Evolutionary conservation across 2,888 invertebrate genomes (phyloP).

Genomic region (Drosophila yooni): DNA sequence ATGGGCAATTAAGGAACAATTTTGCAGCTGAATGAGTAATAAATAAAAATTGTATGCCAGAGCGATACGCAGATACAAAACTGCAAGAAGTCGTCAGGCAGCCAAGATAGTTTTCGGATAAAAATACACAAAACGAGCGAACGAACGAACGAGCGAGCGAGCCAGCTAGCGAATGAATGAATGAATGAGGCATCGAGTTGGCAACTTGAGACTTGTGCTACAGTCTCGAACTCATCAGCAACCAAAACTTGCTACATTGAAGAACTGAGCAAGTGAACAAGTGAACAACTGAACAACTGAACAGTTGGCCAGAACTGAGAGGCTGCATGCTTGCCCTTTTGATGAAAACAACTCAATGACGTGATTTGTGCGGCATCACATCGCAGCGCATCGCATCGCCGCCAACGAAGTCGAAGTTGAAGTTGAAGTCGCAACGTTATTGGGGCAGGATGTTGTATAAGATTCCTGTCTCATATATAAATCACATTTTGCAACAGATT

Average conservation of each 20-base stretch:
- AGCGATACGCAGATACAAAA: slow-evolving; percentile 80
- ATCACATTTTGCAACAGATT: slow-evolving; percentile 71
- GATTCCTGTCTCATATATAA: slow-evolving; percentile 67
- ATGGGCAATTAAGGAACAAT: slow-evolving; percentile 84
- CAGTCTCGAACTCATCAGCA: slow-evolving; percentile 33
- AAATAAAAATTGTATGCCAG: slow-evolving; percentile 82
- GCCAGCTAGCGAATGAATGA: slow-evolving; percentile 45
- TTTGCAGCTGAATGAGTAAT: slow-evolving; percentile 84
- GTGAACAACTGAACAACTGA: neutral
- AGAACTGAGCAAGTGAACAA: slow-evolving; percentile 11
- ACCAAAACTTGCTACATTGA: slow-evolving; percentile 11
- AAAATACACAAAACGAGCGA: slow-evolving; percentile 69
- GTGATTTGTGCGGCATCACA: slow-evolving; percentile 72
- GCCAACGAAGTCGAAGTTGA: slow-evolving; percentile 67
- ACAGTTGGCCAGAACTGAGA: slow-evolving; percentile 1
- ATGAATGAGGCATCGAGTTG: slow-evolving; percentile 45
- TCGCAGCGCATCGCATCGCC: slow-evolving; percentile 32
- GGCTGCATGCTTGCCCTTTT: slow-evolving; percentile 77
- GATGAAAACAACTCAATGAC: slow-evolving; percentile 82
- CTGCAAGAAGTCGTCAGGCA: slow-evolving; percentile 78
- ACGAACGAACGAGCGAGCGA: slow-evolving; percentile 6
- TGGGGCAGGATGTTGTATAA: slow-evolving; percentile 48
- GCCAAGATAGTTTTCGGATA: slow-evolving; percentile 81
- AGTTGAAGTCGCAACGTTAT: slow-evolving; percentile 21
- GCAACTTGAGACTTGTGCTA: slow-evolving; percentile 31